phyloP scores from a whole-genome alignment of 2,113 vertebrate genomes.

The Ginglymostoma cirratum region DNA sequence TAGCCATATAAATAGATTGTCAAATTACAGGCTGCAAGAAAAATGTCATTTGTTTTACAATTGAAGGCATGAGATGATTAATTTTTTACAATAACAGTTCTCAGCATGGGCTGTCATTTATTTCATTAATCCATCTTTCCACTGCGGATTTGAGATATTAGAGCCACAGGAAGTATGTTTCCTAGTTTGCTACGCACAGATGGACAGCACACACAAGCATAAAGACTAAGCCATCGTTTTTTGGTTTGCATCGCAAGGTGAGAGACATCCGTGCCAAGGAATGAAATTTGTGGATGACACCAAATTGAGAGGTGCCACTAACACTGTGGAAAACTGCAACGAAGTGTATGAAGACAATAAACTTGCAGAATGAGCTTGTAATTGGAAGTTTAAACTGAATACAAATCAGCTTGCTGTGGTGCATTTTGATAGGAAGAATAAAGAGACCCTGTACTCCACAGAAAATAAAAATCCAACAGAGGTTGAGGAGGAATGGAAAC shows the following conservation, averaged over 20 bases:
- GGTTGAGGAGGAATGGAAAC: not conserved
- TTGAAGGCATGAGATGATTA: constrained; percentile 6
- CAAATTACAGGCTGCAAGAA: not conserved
- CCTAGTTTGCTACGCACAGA: not conserved
- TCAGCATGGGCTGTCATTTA: not conserved
- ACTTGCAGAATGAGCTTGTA: not conserved
- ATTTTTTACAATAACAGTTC: not conserved
- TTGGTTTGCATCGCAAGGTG: not conserved
- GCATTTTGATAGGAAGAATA: not conserved
- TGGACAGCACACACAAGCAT: not conserved
- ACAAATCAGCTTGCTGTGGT: not conserved
- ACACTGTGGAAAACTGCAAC: not conserved
- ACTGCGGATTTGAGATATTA: not conserved
- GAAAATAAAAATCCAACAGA: not conserved
- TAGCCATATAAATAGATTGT: not conserved
- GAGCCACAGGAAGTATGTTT: not conserved
- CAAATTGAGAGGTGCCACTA: not conserved
- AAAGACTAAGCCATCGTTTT: not conserved
- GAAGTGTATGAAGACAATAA: not conserved
- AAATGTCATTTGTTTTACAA: not conserved
- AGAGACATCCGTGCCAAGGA: not conserved
- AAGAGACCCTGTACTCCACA: not conserved
- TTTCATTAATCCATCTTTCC: not conserved
- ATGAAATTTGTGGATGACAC: not conserved
- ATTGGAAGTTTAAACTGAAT: not conserved